Conservation (phyloP, 2,797 vertebrate species). For the Sylvilagus floridanus region DNA sequence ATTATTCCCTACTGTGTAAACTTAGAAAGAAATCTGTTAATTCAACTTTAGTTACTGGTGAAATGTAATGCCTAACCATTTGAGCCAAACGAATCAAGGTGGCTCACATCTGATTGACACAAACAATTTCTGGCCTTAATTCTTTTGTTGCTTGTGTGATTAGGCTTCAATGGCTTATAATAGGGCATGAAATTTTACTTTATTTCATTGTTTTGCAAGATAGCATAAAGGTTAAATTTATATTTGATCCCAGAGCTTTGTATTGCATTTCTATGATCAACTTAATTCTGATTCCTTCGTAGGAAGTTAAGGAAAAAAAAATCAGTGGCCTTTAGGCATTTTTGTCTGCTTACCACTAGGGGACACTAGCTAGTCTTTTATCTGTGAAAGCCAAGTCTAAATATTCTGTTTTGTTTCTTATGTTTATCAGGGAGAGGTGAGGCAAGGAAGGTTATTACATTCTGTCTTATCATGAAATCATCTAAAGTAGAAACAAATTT, state of each 20-base stretch:
- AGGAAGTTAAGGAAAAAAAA: background rate
- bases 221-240: background rate
- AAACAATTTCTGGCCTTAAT: background rate
- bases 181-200: background rate
- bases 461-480: background rate
- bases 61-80: background rate
- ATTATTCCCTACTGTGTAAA: no score
- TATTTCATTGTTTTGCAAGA: background rate
- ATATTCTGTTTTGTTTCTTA: background rate
- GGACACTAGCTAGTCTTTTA: conserved; percentile 62
- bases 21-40: background rate
- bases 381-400: background rate
- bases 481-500: background rate
- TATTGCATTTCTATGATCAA: background rate
- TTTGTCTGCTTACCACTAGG: conserved; percentile 67
- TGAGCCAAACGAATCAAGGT: background rate
- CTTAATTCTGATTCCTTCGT: background rate
- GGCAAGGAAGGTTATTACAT: background rate
- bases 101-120: background rate
- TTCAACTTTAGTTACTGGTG: background rate
- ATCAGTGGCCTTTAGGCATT: background rate
- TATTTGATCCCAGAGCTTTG: background rate
- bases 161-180: background rate
- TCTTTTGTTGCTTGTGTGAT: background rate
- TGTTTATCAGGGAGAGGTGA: background rate